These are phyloP conservation scores for Sitophilus oryzae DNA, from an alignment of 1,140 invertebrate genomes.

Conservation along the genomic window DNA sequence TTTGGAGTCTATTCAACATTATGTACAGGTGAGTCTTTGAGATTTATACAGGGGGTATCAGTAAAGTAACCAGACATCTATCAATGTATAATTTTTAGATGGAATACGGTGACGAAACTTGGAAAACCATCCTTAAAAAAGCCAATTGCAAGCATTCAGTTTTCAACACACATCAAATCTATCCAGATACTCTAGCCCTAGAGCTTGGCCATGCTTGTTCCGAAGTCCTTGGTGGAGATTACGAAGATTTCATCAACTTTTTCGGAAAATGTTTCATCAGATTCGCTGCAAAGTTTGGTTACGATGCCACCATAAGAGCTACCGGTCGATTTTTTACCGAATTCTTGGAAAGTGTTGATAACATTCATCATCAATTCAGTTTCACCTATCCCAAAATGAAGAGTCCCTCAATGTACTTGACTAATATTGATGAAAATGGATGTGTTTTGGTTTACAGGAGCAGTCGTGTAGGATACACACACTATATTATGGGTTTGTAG, in stretches of 20 bases:
- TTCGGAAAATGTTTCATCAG: slow-evolving; percentile 83
- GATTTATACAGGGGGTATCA: too few relatives aligned
- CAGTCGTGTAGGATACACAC: slow-evolving; percentile 67
- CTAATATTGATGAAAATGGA: slow-evolving; percentile 67
- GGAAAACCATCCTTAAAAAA: slow-evolving; percentile 63
- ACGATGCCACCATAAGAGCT: slow-evolving; percentile 74
- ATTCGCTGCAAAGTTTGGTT: slow-evolving; percentile 80
- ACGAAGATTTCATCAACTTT: slow-evolving; percentile 73
- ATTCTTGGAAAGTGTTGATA: slow-evolving; percentile 84
- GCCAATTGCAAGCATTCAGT: slow-evolving; percentile 65
- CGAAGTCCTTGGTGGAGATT: slow-evolving; percentile 45
- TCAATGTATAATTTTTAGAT: slow-evolving; percentile 47
- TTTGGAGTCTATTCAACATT: slow-evolving; percentile 74
- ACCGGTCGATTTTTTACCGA: slow-evolving; percentile 85
- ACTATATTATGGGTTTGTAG: slow-evolving; percentile 70
- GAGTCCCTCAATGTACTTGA: slow-evolving; percentile 85
- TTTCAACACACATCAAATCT: slow-evolving; percentile 77
- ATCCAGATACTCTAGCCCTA: slow-evolving; percentile 71
- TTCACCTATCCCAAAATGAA: slow-evolving; percentile 86
- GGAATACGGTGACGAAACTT: slow-evolving; percentile 75
- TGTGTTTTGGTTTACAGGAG: slow-evolving; percentile 77
- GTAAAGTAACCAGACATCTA: too few relatives aligned
- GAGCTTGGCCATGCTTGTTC: slow-evolving; percentile 59
- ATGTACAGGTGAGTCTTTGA: slow-evolving; percentile 58
- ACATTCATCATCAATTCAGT: slow-evolving; percentile 82